phyloP scores from a whole-genome alignment of 2,113 vertebrate genomes.

The Coreoperca whiteheadi region DNA sequence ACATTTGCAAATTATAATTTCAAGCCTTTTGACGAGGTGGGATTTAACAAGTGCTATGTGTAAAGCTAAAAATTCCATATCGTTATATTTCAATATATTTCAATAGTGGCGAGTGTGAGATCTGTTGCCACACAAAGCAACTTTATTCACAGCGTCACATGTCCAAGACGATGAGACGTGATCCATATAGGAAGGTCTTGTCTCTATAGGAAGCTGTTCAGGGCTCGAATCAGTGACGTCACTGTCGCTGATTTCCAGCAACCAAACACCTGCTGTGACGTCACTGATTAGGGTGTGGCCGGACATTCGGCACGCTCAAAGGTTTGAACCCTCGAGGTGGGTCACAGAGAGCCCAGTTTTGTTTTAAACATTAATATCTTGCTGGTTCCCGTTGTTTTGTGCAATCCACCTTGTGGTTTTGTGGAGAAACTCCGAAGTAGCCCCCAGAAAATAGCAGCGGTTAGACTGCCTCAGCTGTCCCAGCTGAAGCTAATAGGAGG shows the following conservation, averaged over 20 bases:
- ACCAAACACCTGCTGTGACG: not conserved
- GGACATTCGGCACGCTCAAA: not conserved
- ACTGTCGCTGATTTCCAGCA: not conserved
- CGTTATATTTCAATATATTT: not conserved
- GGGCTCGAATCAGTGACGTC: not conserved
- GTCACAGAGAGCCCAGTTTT: too few species aligned
- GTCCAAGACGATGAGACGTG: not conserved
- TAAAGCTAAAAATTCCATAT: not conserved
- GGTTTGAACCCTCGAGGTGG: not conserved
- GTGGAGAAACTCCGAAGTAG: not conserved
- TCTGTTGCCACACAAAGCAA: not conserved
- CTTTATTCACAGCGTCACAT: not conserved
- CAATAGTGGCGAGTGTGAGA: not conserved
- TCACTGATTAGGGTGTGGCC: constrained; percentile 1
- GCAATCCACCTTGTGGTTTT: not conserved
- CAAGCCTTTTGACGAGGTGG: too few species aligned
- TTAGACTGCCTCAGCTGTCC: not conserved
- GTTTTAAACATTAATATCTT: not conserved
- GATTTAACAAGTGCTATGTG: not conserved
- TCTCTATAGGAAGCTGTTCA: too few species aligned
- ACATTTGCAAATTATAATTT: too few species aligned
- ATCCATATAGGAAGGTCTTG: too few species aligned
- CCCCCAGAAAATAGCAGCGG: not conserved
- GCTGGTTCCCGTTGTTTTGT: not conserved
- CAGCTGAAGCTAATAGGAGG: not conserved